phyloP scores from a whole-genome alignment of 2,113 vertebrate species.

The Dasypus novemcinctus region DNA sequence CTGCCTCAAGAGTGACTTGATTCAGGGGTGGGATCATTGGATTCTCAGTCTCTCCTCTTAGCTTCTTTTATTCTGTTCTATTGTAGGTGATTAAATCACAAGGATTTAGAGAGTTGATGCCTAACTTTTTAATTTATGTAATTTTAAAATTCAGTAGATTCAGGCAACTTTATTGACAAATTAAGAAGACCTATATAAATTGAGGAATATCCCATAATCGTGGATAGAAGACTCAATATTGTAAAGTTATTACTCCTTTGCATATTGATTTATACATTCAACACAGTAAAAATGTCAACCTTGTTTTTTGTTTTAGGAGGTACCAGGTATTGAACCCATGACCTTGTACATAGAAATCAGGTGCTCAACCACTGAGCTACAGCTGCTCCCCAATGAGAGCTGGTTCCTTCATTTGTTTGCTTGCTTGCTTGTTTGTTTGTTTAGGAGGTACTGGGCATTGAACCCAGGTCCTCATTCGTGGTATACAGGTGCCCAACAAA shows the following conservation, averaged over 20 bases:
- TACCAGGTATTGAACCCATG: too few relatives aligned
- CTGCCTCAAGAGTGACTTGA: background rate
- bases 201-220: background rate
- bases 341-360: too few relatives aligned
- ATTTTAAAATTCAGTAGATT: constrained; percentile 18
- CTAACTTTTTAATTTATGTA: constrained; percentile 9
- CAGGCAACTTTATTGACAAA: background rate
- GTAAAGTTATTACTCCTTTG: background rate
- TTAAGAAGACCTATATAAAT: background rate
- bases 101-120: background rate
- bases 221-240: background rate
- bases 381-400: too few relatives aligned
- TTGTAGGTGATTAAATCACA: background rate
- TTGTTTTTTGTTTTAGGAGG: background rate
- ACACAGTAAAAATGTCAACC: background rate
- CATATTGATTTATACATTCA: background rate
- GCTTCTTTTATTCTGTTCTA: background rate
- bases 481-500: too few relatives aligned
- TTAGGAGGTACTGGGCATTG: too few relatives aligned
- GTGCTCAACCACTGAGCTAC: too few relatives aligned
- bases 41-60: background rate
- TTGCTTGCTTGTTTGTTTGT: too few relatives aligned
- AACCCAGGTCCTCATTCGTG: too few relatives aligned
- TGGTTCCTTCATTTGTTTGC: too few relatives aligned
- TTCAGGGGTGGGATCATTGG: background rate